Conservation (phyloP, 92 coral and sea anemone genomes). For the Phenganax stokvisi region DNA sequence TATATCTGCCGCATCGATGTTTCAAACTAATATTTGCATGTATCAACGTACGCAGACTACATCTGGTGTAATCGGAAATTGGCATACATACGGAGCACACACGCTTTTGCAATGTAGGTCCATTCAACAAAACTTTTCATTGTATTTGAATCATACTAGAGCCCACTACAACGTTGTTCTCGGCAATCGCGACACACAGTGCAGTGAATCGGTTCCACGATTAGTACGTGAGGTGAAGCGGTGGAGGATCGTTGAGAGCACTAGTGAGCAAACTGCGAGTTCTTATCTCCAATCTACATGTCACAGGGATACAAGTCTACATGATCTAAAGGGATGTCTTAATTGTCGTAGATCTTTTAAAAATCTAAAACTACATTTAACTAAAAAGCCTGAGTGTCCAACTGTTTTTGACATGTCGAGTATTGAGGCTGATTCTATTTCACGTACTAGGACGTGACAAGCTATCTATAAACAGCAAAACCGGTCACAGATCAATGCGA, state of each 20-base stretch:
- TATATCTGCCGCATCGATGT: too few relatives aligned
- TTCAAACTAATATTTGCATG: too few relatives aligned
- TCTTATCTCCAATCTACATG: not conserved
- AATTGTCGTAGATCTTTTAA: slow-evolving; percentile 32
- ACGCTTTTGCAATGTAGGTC: not conserved
- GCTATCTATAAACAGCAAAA: slow-evolving; percentile 6
- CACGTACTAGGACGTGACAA: not conserved
- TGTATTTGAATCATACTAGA: slow-evolving; percentile 11
- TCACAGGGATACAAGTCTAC: not conserved
- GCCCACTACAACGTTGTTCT: slow-evolving; percentile 6
- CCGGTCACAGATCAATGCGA: slow-evolving; percentile 17
- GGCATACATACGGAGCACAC: slow-evolving; percentile 17
- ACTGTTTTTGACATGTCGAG: not conserved
- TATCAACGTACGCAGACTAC: too few relatives aligned
- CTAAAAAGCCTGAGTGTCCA: slow-evolving; percentile 30
- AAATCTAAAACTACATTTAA: slow-evolving; percentile 33
- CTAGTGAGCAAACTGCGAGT: not conserved
- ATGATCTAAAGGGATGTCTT: slow-evolving; percentile 18
- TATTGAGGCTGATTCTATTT: not conserved
- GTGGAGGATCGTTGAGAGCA: slow-evolving; percentile 1
- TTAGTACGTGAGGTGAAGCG: slow-evolving; percentile 9
- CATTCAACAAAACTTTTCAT: not conserved
- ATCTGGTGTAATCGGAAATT: not conserved
- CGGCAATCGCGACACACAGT: not conserved
- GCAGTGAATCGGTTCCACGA: not conserved